Evolutionary conservation across 2,113 vertebrate genomes (phyloP).

Genomic region (Struthio camelus): DNA sequence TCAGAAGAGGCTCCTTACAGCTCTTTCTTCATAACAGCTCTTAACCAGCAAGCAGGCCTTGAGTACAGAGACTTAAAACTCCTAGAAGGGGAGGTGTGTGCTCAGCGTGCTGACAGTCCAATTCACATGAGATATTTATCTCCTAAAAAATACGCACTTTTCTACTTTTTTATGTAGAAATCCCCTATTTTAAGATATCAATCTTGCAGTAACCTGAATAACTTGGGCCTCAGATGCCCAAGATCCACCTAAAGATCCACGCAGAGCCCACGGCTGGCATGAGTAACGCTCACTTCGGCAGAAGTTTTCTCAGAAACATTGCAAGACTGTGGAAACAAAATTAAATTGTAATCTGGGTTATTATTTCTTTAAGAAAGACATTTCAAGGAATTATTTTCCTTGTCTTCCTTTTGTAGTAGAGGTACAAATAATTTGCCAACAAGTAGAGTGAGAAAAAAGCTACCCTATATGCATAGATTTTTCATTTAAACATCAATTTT

Average conservation of each 20-base stretch:
- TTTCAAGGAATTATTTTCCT: not conserved
- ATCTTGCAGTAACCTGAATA: not conserved
- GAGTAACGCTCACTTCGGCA: not conserved
- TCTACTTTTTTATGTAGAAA: not conserved
- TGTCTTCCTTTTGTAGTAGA: not conserved
- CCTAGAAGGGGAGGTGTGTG: not conserved
- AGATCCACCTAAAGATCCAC: not conserved
- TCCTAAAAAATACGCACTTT: not conserved
- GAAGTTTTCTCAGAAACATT: not conserved
- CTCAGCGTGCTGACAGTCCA: not conserved
- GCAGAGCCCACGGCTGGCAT: not conserved
- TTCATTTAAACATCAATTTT: not conserved
- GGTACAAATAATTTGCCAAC: slow-evolving; percentile 40
- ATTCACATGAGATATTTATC: not conserved
- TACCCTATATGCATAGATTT: not conserved
- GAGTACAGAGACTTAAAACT: not conserved
- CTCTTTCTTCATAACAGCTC: not conserved
- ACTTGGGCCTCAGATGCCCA: not conserved
- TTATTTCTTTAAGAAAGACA: not conserved
- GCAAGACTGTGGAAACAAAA: not conserved
- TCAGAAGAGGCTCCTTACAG: not conserved
- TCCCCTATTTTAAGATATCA: not conserved
- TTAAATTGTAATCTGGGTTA: not conserved
- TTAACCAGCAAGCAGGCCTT: not conserved
- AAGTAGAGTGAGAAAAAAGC: not conserved